phyloP scores from a whole-genome alignment of 2,113 vertebrate species.

The Emydura subglobosa region DNA sequence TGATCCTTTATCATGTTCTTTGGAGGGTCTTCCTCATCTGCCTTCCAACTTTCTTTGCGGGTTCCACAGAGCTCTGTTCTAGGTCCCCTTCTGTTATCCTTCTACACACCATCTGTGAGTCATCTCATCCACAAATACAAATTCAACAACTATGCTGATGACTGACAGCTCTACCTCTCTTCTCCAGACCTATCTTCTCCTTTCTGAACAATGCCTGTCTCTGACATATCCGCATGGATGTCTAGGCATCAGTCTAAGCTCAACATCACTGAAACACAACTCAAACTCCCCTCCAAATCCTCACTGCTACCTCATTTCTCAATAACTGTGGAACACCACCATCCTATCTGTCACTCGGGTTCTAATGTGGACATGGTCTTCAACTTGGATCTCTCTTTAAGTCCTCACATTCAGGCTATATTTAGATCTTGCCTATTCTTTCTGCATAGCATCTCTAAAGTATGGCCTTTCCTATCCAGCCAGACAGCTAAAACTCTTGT shows the following conservation, averaged over 20 bases:
- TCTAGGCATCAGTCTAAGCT: not conserved
- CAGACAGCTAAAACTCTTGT: too few species aligned
- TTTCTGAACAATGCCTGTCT: not conserved
- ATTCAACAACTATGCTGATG: not conserved
- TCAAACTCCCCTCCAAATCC: not conserved
- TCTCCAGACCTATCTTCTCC: not conserved
- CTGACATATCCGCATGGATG: not conserved
- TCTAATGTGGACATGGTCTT: too few species aligned
- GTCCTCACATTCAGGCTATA: too few species aligned
- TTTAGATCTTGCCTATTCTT: too few species aligned
- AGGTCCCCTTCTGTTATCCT: not conserved
- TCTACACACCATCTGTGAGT: not conserved
- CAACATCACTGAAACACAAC: not conserved
- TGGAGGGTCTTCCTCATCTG: not conserved
- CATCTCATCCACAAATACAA: not conserved
- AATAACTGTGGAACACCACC: too few species aligned
- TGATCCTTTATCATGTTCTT: not conserved
- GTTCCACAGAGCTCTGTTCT: not conserved
- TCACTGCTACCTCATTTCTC: too few species aligned
- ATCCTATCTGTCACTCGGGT: too few species aligned
- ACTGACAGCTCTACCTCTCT: not conserved
- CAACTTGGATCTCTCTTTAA: too few species aligned
- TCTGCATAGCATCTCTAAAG: too few species aligned
- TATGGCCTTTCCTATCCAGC: too few species aligned
- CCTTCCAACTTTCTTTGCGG: not conserved